Conservation (phyloP, 1,140 invertebrate genomes). For the Bathynomus jamesi region DNA sequence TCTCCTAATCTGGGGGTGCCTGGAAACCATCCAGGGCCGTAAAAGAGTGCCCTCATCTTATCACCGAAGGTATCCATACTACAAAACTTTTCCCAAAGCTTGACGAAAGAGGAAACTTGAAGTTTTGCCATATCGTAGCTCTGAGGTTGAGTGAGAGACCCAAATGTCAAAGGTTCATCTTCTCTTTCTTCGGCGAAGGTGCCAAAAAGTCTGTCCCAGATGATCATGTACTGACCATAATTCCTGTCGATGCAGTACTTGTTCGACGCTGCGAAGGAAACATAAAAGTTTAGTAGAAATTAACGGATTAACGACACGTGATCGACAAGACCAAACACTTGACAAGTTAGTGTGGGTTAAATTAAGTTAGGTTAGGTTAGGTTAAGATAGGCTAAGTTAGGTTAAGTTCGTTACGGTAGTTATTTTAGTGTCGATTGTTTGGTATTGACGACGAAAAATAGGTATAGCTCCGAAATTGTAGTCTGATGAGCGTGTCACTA, state of each 20-base stretch:
- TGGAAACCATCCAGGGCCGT: slow-evolving; percentile 4
- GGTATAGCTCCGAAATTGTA: not conserved
- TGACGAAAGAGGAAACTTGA: not conserved
- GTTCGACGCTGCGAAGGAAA: slow-evolving; percentile 49
- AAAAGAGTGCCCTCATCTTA: not conserved
- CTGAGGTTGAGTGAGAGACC: not conserved
- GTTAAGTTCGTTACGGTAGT: not conserved
- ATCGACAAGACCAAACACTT: no score
- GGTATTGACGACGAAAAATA: not conserved
- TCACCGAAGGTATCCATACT: not conserved
- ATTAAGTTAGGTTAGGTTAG: no score
- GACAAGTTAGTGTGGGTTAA: no score
- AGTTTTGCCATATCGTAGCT: not conserved
- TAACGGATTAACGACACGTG: no score
- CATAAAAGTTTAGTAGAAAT: no score
- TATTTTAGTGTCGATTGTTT: no score
- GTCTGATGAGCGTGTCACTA: no score
- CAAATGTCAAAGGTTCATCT: not conserved
- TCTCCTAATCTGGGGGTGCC: not conserved
- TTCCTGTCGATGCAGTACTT: slow-evolving; percentile 6
- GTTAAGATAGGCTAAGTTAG: no score
- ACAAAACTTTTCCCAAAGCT: not conserved
- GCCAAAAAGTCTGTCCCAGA: slow-evolving; percentile 79
- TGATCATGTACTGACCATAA: slow-evolving; percentile 73
- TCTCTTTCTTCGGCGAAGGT: slow-evolving; percentile 62